These are phyloP conservation scores for Heliconius ismenius DNA, from an alignment of 2,888 invertebrate species.

Conservation along the genomic window DNA sequence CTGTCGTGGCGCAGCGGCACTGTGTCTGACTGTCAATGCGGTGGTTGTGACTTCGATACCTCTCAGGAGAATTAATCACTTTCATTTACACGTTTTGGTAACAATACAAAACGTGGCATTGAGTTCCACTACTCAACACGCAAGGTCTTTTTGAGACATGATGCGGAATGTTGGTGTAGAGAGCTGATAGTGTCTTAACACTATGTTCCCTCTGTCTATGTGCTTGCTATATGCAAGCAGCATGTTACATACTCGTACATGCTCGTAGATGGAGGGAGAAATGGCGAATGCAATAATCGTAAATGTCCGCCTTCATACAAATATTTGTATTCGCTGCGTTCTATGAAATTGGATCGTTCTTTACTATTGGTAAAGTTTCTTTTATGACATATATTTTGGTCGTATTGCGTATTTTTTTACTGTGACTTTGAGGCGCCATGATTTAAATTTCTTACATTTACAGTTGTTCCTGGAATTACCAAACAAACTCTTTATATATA, in stretches of 20 bases:
- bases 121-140: neutral
- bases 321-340: neutral
- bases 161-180: neutral
- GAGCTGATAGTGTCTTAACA: neutral
- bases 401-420: neutral
- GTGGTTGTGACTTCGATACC: too few relatives aligned
- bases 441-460: too few relatives aligned
- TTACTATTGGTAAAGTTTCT: constrained; percentile 11
- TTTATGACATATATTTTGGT: neutral
- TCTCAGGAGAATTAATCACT: neutral
- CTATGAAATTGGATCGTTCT: constrained; percentile 16
- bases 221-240: too few relatives aligned
- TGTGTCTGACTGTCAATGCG: neutral
- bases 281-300: constrained; percentile 18
- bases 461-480: neutral
- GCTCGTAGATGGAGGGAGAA: neutral
- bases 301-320: neutral
- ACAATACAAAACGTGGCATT: too few relatives aligned
- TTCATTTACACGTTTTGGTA: neutral
- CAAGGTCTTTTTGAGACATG: too few relatives aligned
- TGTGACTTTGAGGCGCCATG: neutral
- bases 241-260: neutral
- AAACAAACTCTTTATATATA: neutral
- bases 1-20: neutral
- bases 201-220: neutral